Percentiles rank a stretch among this genome's conserved stretches.
phyloP scores from a whole-genome alignment of 2,888 invertebrate genomes.

The Maniola hyperantus region DNA sequence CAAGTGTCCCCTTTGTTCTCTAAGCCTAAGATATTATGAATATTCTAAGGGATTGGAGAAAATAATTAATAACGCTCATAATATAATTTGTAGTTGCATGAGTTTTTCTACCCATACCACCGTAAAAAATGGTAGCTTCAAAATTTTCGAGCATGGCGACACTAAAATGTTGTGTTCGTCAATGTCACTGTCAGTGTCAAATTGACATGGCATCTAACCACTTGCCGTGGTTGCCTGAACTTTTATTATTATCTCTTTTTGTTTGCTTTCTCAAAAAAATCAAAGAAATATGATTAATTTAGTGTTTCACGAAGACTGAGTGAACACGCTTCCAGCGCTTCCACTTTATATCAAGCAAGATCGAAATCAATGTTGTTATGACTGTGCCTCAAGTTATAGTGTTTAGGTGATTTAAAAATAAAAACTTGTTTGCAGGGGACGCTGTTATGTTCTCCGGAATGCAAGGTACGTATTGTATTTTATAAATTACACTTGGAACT shows the following conservation, averaged over 20 bases:
- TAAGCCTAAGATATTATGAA: no score
- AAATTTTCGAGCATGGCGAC: constrained; percentile 5
- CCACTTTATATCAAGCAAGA: not conserved
- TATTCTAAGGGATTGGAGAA: no score
- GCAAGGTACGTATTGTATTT: constrained; percentile 76
- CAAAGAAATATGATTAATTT: constrained; percentile 2
- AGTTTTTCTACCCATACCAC: not conserved
- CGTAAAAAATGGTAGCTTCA: not conserved
- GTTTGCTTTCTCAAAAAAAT: constrained; percentile 14
- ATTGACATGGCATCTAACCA: not conserved
- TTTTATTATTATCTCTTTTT: constrained; percentile 3
- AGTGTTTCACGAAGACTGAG: not conserved
- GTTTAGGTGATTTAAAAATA: constrained; percentile 29
- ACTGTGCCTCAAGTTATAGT: constrained; percentile 17
- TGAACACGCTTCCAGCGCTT: not conserved
- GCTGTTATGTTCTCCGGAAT: constrained; percentile 84
- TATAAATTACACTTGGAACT: not conserved
- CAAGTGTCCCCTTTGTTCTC: no score
- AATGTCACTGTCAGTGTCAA: not conserved
- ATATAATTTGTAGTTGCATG: not conserved
- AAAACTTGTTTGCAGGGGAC: constrained; percentile 81
- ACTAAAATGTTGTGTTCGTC: not conserved
- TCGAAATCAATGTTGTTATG: not conserved
- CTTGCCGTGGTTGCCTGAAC: not conserved
- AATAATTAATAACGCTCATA: no score